Conservation (phyloP, 2,113 vertebrate species). For the Odontophorus gujanensis region DNA sequence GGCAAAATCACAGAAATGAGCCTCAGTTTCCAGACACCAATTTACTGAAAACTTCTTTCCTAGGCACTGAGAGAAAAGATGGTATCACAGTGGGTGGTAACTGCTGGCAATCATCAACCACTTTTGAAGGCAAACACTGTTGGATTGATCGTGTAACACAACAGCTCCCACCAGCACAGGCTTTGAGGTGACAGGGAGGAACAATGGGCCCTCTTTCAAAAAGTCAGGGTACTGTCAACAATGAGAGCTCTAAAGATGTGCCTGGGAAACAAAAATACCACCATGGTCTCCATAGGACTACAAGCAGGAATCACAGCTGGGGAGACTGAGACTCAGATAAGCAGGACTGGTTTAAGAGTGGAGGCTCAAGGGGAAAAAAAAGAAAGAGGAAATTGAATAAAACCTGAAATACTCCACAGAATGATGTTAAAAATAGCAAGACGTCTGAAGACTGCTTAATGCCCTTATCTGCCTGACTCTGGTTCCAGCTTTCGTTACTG, state of each 20-base stretch:
- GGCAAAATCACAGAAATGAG: conserved; percentile 12
- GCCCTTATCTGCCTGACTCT: conserved; percentile 61
- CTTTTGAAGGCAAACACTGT: conserved; percentile 23
- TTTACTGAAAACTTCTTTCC: not conserved
- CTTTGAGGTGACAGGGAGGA: not conserved
- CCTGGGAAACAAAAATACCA: conserved; percentile 40
- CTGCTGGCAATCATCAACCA: conserved; percentile 41
- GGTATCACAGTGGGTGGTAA: conserved; percentile 46
- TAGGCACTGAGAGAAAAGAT: conserved; percentile 1
- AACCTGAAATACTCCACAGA: conserved; percentile 44
- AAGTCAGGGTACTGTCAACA: not conserved
- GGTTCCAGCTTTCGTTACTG: conserved; percentile 67
- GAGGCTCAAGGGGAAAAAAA: not conserved
- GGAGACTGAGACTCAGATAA: conserved; percentile 21
- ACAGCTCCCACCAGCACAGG: conserved; percentile 27
- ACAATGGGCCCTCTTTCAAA: conserved; percentile 38
- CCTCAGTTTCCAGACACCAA: conserved; percentile 22
- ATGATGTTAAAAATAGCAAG: conserved; percentile 67
- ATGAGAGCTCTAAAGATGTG: conserved; percentile 26
- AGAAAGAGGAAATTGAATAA: conserved; percentile 56
- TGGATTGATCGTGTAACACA: conserved; percentile 17
- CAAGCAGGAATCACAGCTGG: not conserved
- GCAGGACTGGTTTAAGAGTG: not conserved
- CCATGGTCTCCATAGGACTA: conserved; percentile 16
- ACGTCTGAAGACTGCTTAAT: conserved; percentile 62